These are phyloP conservation scores for Crypturellus tataupa DNA, from an alignment of 2,797 vertebrate genomes.

Conservation along the genomic window DNA sequence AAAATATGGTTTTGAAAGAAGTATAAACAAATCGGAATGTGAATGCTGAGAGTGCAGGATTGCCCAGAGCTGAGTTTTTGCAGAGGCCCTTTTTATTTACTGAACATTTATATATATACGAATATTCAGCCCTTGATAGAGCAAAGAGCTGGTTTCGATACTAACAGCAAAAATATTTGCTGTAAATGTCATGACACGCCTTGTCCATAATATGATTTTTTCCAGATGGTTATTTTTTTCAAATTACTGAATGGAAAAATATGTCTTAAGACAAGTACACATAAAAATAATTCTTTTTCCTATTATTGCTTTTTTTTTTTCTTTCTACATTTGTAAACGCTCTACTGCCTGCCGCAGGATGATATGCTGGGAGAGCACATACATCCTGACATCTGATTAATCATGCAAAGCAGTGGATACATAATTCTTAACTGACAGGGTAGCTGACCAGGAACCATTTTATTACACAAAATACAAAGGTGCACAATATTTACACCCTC, in stretches of 20 bases:
- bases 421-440: slow-evolving; percentile 77
- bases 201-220: slow-evolving; percentile 84
- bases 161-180: slow-evolving; percentile 84
- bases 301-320: slow-evolving; percentile 70
- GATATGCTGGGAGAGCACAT: slow-evolving; percentile 72
- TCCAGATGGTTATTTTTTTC: slow-evolving; percentile 85
- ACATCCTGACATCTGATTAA: slow-evolving; percentile 80
- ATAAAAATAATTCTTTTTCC: slow-evolving; percentile 80
- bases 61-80: slow-evolving; percentile 65
- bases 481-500: slow-evolving; percentile 64
- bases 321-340: slow-evolving; percentile 66
- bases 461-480: slow-evolving; percentile 74
- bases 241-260: slow-evolving; percentile 83
- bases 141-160: slow-evolving; percentile 80
- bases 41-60: slow-evolving; percentile 54
- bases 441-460: slow-evolving; percentile 76
- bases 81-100: slow-evolving; percentile 75
- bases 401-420: slow-evolving; percentile 68
- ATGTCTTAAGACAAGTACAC: slow-evolving; percentile 79
- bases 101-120: slow-evolving; percentile 72
- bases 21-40: slow-evolving; percentile 72
- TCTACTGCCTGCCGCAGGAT: slow-evolving; percentile 71
- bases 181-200: slow-evolving; percentile 85
- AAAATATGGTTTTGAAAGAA: slow-evolving; percentile 68
- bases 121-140: slow-evolving; percentile 74